Evolutionary conservation across 2,113 vertebrate species (phyloP), one percentile per base, ranked within the genome.

Genomic region (Sardina pilchardus): DNA sequence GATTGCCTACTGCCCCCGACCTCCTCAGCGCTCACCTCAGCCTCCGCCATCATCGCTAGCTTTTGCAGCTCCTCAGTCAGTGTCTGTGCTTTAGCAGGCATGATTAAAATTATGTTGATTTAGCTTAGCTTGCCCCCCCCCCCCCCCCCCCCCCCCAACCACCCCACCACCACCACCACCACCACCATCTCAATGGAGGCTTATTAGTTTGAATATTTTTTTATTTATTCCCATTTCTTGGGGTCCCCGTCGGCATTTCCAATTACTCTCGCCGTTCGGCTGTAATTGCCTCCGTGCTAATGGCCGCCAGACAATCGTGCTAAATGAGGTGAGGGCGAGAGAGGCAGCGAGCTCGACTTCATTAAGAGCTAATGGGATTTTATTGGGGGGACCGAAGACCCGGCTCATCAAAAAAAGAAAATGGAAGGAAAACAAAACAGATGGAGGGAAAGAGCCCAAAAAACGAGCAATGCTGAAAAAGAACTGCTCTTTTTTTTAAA

Each of bases 331-430:
- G 97, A 97, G 97, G 97, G 97, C 95, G 93, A 96, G 96, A 26
- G 59, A 96, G 97, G 97, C 98, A 98, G 97, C 96, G 97, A 96
- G 97, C 97, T 96, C 96, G 97, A 98, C 98, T 99, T 99, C 98
- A 99, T 99, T 99, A 99, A 98, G 97, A 98, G 96, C 97, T 99
- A 99, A 99, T 99, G 98, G 97, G 97, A 98, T 99, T 98, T 97
- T 97, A 97, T 97, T 95, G 94, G 94, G 94, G 92, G 93, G 94
- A 94, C 93, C 93, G 94, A 94, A 93, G 94, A 95, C 95, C 94
- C 93, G 93, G 93, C 94, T 95, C 94, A 95, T 96, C 95, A 95
- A 93, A 96, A 95, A 94, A 90, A 92, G 92, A 93, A 93, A 93
- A 94, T 94, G 93, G 94, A 95, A 93, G 90, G 91, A 94, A 95